Conservation (phyloP, 2,888 invertebrate species). For the Philereme transversata region DNA sequence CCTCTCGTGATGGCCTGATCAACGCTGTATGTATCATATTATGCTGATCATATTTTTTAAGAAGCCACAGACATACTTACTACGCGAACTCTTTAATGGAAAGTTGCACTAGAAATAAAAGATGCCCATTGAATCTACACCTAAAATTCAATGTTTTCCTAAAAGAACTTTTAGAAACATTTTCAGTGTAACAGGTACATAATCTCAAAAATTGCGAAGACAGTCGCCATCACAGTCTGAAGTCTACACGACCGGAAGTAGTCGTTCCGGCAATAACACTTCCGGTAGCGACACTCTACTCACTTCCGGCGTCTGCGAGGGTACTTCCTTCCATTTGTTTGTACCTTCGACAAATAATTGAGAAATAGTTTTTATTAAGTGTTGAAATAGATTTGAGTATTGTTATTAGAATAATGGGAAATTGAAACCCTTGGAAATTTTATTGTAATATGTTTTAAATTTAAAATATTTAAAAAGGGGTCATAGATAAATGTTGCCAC, state of each 20-base stretch:
- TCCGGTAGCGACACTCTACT: conserved; percentile 79
- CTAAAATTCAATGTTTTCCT: conserved; percentile 1
- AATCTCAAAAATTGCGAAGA: conserved; percentile 58
- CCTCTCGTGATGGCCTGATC: no score
- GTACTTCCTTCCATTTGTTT: conserved; percentile 78
- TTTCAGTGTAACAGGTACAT: conserved; percentile 38
- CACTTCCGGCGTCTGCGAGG: conserved; percentile 75
- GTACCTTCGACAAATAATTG: conserved; percentile 71
- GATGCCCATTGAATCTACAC: not conserved
- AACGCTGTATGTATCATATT: no score
- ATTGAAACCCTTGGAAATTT: conserved; percentile 19
- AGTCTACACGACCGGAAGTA: conserved; percentile 77
- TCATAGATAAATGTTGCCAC: conserved; percentile 9
- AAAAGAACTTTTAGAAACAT: conserved; percentile 18
- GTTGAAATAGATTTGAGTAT: conserved; percentile 10
- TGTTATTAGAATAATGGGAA: not conserved
- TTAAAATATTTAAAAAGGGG: conserved; percentile 1
- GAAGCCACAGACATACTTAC: no score
- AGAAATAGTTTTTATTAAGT: conserved; percentile 41
- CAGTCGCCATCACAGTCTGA: conserved; percentile 60
- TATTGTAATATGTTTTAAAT: conserved; percentile 8
- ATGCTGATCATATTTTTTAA: no score
- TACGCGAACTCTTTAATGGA: no score
- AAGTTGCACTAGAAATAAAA: no score
- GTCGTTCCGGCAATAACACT: conserved; percentile 82